Conservation (phyloP, 2,888 invertebrate genomes). For the Epistrophella euchroma region DNA sequence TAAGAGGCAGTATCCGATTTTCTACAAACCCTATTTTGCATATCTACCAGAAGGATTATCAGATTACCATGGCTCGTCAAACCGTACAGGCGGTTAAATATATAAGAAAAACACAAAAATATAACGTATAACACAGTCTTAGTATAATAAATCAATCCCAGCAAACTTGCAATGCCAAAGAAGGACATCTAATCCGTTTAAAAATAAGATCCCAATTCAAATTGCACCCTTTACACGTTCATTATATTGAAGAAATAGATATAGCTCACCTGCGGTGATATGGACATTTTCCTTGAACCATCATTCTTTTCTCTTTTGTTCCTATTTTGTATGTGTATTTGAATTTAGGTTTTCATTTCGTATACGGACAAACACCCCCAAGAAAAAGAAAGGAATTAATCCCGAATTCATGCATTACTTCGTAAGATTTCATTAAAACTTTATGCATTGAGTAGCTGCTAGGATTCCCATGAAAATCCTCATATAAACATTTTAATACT, state of each 20-base stretch:
- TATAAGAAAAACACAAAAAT: slow-evolving; percentile 15
- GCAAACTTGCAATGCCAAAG: slow-evolving; percentile 22
- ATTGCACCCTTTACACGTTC: slow-evolving; percentile 39
- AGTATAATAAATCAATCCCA: slow-evolving; percentile 67
- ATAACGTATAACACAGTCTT: slow-evolving; percentile 12
- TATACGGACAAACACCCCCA: slow-evolving; percentile 26
- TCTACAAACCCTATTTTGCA: slow-evolving; percentile 39
- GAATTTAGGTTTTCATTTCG: slow-evolving; percentile 31
- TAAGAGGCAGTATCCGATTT: neutral
- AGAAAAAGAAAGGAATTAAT: slow-evolving; percentile 55
- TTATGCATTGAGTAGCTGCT: slow-evolving; percentile 74
- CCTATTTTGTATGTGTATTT: slow-evolving; percentile 14
- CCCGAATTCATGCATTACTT: slow-evolving; percentile 68
- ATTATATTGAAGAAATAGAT: slow-evolving; percentile 13
- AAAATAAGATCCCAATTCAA: slow-evolving; percentile 51
- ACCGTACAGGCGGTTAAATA: slow-evolving; percentile 35
- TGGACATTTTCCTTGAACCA: slow-evolving; percentile 23
- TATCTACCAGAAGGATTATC: slow-evolving; percentile 51
- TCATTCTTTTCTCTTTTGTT: slow-evolving; percentile 27
- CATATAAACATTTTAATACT: slow-evolving; percentile 49
- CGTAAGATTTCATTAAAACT: slow-evolving; percentile 72
- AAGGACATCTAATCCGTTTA: slow-evolving; percentile 70
- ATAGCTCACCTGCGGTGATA: slow-evolving; percentile 61
- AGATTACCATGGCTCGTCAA: slow-evolving; percentile 64
- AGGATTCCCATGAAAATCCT: slow-evolving; percentile 65